Evolutionary conservation across 2,797 vertebrate genomes (phyloP), one percentile per base, ranked within the genome.

Genomic region (Sparus aurata): DNA sequence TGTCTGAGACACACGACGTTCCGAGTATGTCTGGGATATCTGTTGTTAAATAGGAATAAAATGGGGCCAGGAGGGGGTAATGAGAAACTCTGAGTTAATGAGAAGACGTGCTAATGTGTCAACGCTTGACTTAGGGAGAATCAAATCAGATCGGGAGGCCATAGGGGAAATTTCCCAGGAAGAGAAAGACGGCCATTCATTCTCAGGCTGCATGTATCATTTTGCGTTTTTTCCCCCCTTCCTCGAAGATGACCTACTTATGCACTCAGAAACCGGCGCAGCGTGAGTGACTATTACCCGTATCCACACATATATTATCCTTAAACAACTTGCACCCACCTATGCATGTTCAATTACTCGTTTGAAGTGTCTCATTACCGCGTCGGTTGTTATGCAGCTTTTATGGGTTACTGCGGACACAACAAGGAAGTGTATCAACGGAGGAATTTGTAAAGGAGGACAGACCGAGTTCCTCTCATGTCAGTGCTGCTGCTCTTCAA

Each of bases 401-500:
- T 79, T 69, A 73, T 20, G 53, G 55, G 67, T 68, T 74, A 43
- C 77, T 15, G 84, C 52, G 83, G 86, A 89, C 73, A 76, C 84
- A 85, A 86, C 78, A 61, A 82, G 94, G 94, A 92, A 93, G 86
- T 47, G 84, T 75, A 90, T 83, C 84, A 77, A 62, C 77, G 59
- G 75, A 47, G 54, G 86, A 84, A 92, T 91, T 87, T 91, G 88
- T 89, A 84, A 84, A 88, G 83, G 85, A 92, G 89, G 91, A 93
- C 91, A 91, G 83, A 82, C 63, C 58, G 66, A 87, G 90, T 94
- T 93, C 89, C 92, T 93, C 90, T 89, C 83, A 86, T 91, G 93
- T 93, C 93, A 90, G 91, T 72, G 87, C 82, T 73, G 89, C 88
- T 90, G 89, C 92, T 93, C 93, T 93, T 93, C 92, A 93, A 91